phyloP scores from a whole-genome alignment of 2,888 invertebrate species.

The Clivina fossor region DNA sequence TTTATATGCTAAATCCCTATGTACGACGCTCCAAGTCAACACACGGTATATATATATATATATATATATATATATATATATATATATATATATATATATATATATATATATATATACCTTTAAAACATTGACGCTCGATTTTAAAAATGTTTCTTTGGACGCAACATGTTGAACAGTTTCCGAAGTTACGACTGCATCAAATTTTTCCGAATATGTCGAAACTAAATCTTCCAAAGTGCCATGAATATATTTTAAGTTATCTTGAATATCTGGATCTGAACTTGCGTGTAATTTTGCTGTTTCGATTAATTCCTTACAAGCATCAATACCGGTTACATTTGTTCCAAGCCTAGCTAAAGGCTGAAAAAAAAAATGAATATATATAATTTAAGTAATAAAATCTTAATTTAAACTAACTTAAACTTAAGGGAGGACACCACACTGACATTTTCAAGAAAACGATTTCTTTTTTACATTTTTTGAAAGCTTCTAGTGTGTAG shows the following conservation, averaged over 20 bases:
- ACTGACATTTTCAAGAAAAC: too few species aligned
- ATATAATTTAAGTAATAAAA: slow-evolving; percentile 34
- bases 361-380: slow-evolving; percentile 53
- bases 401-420: too few species aligned
- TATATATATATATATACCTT: too few species aligned
- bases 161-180: slow-evolving; percentile 89
- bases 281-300: slow-evolving; percentile 66
- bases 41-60: too few species aligned
- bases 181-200: slow-evolving; percentile 84
- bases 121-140: slow-evolving; percentile 63
- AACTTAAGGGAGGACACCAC: too few species aligned
- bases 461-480: too few species aligned
- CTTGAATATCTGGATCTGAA: slow-evolving; percentile 50
- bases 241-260: slow-evolving; percentile 55
- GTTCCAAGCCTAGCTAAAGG: slow-evolving; percentile 80
- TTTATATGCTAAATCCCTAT: too few species aligned
- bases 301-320: slow-evolving; percentile 68
- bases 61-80: too few species aligned
- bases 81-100: too few species aligned
- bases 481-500: too few species aligned
- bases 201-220: slow-evolving; percentile 55
- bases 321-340: slow-evolving; percentile 78
- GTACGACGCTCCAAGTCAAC: too few species aligned
- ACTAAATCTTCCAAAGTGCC: slow-evolving; percentile 63
- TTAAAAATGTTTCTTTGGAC: slow-evolving; percentile 70